phyloP scores from a whole-genome alignment of 2,113 vertebrate genomes.

The Centrocercus urophasianus region DNA sequence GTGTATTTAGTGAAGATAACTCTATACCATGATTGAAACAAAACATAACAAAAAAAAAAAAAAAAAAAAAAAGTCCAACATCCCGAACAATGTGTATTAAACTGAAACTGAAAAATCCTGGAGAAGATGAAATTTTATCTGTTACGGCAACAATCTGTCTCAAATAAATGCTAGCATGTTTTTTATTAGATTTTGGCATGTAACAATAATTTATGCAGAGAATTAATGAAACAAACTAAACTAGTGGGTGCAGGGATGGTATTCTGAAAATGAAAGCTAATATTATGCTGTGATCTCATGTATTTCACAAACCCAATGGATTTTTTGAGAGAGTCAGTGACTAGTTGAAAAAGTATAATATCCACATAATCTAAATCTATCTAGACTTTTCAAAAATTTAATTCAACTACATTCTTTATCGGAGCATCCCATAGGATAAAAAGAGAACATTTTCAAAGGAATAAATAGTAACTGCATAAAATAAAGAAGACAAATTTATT shows the following conservation, averaged over 20 bases:
- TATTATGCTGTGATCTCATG: background rate
- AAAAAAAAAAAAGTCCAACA: too few relatives aligned
- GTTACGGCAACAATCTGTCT: background rate
- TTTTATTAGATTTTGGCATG: background rate
- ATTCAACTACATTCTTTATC: background rate
- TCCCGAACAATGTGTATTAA: background rate
- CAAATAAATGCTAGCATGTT: background rate
- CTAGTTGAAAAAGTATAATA: background rate
- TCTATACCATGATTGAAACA: background rate
- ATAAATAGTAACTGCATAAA: background rate
- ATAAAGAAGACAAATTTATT: background rate
- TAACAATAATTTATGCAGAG: background rate
- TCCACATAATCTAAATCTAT: background rate
- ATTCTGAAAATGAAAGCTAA: background rate
- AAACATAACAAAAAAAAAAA: background rate
- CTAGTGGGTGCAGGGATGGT: background rate
- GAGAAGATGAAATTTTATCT: background rate
- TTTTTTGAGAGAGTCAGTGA: background rate
- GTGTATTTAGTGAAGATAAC: background rate
- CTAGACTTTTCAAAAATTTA: background rate
- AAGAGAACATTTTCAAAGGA: rapidly evolving
- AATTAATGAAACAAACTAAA: background rate
- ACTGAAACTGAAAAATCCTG: background rate
- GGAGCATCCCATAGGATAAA: background rate
- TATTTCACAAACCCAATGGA: background rate